These are phyloP conservation scores for Sialis lutaria DNA, from an alignment of 2,888 invertebrate species.

Conservation along the genomic window DNA sequence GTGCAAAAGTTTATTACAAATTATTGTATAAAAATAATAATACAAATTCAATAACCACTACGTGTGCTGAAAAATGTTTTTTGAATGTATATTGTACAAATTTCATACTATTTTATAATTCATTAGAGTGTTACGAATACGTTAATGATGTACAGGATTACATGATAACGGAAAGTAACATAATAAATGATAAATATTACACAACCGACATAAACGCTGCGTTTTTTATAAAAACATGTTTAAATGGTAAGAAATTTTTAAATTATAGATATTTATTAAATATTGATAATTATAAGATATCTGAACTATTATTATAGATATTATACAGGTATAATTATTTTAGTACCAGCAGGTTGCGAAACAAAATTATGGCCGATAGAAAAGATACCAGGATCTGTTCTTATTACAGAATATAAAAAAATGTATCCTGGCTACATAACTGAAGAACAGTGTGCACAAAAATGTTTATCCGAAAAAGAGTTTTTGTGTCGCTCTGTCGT, in stretches of 20 bases:
- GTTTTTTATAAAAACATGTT: constrained; percentile 47
- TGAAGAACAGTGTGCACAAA: constrained; percentile 48
- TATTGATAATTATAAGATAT: not conserved
- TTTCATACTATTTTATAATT: constrained; percentile 22
- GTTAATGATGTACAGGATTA: constrained; percentile 11
- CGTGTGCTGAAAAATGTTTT: constrained; percentile 21
- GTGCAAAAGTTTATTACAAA: constrained; percentile 11
- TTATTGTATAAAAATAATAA: constrained; percentile 15
- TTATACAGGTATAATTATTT: constrained; percentile 10
- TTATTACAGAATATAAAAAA: constrained; percentile 47
- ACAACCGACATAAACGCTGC: constrained; percentile 36
- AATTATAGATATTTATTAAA: not conserved
- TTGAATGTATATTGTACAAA: constrained; percentile 19
- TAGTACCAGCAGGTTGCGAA: constrained; percentile 35
- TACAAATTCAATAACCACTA: constrained; percentile 18
- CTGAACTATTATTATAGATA: constrained; percentile 1
- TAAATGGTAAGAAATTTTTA: constrained; percentile 28
- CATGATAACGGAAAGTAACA: constrained; percentile 5
- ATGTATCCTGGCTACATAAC: constrained; percentile 41
- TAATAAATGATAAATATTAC: constrained; percentile 17
- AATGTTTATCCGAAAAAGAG: constrained; percentile 32
- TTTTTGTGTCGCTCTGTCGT: constrained; percentile 38
- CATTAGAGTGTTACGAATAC: constrained; percentile 21
- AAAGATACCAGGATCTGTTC: constrained; percentile 52
- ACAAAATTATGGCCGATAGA: constrained; percentile 59